Percentiles rank a stretch among this genome's conserved stretches.
phyloP scores from a whole-genome alignment of 2,888 invertebrate genomes.

The Lycophotia porphyrea region DNA sequence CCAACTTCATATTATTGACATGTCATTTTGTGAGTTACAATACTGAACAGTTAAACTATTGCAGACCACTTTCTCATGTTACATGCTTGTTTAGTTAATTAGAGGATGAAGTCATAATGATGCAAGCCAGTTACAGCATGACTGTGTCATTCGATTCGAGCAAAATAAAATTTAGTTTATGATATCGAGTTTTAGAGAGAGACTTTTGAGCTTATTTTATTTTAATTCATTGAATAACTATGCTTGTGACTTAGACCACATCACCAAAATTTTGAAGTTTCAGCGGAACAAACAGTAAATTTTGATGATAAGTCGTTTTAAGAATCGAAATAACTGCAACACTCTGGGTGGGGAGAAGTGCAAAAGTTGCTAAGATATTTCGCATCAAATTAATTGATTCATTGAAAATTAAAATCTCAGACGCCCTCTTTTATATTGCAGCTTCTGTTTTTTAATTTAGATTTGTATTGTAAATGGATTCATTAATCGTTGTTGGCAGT shows the following conservation, averaged over 20 bases:
- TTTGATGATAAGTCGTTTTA: slow-evolving; percentile 86
- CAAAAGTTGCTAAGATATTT: slow-evolving; percentile 69
- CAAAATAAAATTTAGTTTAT: not conserved
- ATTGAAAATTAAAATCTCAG: slow-evolving; percentile 57
- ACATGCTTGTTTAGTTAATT: slow-evolving; percentile 6
- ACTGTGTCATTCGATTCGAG: not conserved
- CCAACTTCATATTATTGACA: not conserved
- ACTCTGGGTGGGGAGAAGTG: slow-evolving; percentile 65
- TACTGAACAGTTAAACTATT: not conserved
- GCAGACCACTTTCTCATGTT: not conserved
- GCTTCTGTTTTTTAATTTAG: slow-evolving; percentile 40
- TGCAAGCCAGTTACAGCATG: not conserved
- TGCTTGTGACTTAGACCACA: slow-evolving; percentile 57
- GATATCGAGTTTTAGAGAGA: not conserved
- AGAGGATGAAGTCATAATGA: not conserved
- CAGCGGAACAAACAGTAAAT: slow-evolving; percentile 82
- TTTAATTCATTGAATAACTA: not conserved
- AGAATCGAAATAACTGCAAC: slow-evolving; percentile 82
- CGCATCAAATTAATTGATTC: slow-evolving; percentile 66
- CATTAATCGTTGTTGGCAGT: slow-evolving; percentile 21
- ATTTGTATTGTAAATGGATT: slow-evolving; percentile 32
- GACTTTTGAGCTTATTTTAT: not conserved
- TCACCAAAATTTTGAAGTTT: slow-evolving; percentile 71
- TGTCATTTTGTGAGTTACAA: not conserved
- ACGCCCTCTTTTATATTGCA: slow-evolving; percentile 34